Percentiles rank a stretch among this genome's conserved stretches.
Evolutionary conservation across 2,888 invertebrate species (phyloP).

Genomic region (Ephialtes manifestator): DNA sequence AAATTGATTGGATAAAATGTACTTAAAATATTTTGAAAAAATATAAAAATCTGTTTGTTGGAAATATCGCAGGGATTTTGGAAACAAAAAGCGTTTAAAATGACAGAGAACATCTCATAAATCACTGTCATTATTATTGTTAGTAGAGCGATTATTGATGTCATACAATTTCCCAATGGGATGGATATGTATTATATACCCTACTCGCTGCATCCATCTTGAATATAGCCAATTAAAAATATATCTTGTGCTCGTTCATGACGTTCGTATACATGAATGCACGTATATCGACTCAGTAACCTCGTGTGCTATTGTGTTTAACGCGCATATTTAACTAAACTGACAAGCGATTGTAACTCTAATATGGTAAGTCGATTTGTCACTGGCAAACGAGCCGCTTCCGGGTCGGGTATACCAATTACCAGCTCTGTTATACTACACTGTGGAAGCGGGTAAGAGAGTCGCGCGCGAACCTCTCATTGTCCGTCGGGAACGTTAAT

Average conservation of each 20-base stretch:
- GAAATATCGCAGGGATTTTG: no score
- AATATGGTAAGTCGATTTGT: slow-evolving; percentile 70
- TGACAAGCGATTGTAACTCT: slow-evolving; percentile 68
- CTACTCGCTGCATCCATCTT: background rate
- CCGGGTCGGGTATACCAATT: slow-evolving; percentile 68
- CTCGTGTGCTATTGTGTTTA: slow-evolving; percentile 42
- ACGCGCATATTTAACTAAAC: slow-evolving; percentile 64
- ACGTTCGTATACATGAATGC: slow-evolving; percentile 17
- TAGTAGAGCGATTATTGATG: background rate
- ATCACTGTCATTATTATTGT: slow-evolving; percentile 58
- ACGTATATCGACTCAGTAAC: slow-evolving; percentile 20
- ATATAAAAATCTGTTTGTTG: no score
- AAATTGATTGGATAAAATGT: no score
- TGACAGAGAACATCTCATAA: no score
- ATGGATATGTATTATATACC: slow-evolving; percentile 50
- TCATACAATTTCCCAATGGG: background rate
- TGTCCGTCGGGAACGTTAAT: slow-evolving; percentile 24
- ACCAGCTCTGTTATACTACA: slow-evolving; percentile 55
- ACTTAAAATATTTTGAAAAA: no score
- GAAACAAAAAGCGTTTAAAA: no score
- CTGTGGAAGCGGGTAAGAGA: slow-evolving; percentile 27
- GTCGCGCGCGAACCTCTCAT: slow-evolving; percentile 1
- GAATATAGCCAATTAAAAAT: slow-evolving; percentile 7
- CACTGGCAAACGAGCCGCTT: slow-evolving; percentile 69
- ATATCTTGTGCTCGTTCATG: background rate